Evolutionary conservation across 2,888 invertebrate genomes (phyloP).

Genomic region (Epiblema foenella): DNA sequence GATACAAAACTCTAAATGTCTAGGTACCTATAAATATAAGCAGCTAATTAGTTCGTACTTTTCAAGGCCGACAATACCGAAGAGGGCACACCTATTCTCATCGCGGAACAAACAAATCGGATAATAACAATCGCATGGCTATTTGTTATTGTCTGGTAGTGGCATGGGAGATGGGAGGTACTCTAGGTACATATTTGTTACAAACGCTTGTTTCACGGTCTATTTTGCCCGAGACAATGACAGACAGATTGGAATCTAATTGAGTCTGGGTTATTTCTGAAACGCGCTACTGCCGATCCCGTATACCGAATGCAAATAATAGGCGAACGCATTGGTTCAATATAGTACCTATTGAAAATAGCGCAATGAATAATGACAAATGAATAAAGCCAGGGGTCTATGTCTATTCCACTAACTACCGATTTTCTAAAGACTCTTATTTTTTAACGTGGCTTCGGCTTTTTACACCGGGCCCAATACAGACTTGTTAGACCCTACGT

Average conservation of each 20-base stretch:
- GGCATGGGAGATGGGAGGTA: too few species aligned
- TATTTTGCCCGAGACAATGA: conserved; percentile 29
- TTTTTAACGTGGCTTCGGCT: too few species aligned
- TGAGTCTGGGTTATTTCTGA: neutral
- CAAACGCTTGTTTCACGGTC: conserved; percentile 22
- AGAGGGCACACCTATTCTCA: neutral
- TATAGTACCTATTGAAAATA: too few species aligned
- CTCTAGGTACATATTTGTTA: neutral
- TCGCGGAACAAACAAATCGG: neutral
- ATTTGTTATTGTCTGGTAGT: conserved; percentile 22
- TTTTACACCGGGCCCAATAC: too few species aligned
- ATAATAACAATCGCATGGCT: conserved; percentile 19
- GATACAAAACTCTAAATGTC: neutral
- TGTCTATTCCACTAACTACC: too few species aligned
- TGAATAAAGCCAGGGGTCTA: too few species aligned
- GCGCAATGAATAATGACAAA: too few species aligned
- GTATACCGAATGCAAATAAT: too few species aligned
- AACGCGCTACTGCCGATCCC: neutral
- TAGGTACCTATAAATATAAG: neutral
- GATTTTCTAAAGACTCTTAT: too few species aligned
- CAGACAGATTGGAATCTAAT: conserved; percentile 2
- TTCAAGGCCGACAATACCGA: neutral
- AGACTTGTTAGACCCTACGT: too few species aligned
- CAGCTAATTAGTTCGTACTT: neutral
- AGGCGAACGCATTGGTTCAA: too few species aligned